phyloP scores from a whole-genome alignment of 2,113 vertebrate genomes.

The Labeo catla region DNA sequence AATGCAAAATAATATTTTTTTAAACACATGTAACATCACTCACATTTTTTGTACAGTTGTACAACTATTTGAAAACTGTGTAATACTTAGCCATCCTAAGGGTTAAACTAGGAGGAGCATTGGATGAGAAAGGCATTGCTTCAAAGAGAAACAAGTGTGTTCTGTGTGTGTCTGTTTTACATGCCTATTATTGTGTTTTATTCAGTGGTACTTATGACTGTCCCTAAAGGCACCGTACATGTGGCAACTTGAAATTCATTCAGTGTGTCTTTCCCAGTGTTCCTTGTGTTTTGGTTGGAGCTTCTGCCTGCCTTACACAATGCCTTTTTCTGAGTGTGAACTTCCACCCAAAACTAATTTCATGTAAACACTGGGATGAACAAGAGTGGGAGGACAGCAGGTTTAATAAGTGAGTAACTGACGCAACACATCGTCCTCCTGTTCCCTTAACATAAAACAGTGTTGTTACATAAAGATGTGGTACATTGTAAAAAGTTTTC shows the following conservation, averaged over 20 bases:
- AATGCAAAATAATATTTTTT: too few relatives aligned
- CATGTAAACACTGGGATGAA: not conserved
- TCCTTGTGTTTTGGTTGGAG: constrained; percentile 46
- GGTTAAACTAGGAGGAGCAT: not conserved
- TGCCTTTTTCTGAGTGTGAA: constrained; percentile 14
- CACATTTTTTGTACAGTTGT: too few relatives aligned
- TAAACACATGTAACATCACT: too few relatives aligned
- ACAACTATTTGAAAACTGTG: not conserved
- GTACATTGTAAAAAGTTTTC: too few relatives aligned
- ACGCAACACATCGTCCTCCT: not conserved
- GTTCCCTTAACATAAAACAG: not conserved
- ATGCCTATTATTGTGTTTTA: not conserved
- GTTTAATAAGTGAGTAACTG: constrained; percentile 58
- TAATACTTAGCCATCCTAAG: not conserved
- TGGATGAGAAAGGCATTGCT: not conserved
- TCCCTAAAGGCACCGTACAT: constrained; percentile 39
- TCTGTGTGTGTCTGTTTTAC: constrained; percentile 1
- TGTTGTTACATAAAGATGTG: too few relatives aligned
- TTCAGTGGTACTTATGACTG: constrained; percentile 8
- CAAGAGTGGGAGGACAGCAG: constrained; percentile 54
- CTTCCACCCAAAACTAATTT: constrained; percentile 10
- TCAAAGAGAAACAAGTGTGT: not conserved
- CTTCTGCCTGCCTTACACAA: constrained; percentile 35
- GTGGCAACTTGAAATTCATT: constrained; percentile 34
- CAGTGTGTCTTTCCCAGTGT: constrained; percentile 3